Conservation (phyloP, 2,797 vertebrate genomes). For the Acestrorhynchus altus region DNA sequence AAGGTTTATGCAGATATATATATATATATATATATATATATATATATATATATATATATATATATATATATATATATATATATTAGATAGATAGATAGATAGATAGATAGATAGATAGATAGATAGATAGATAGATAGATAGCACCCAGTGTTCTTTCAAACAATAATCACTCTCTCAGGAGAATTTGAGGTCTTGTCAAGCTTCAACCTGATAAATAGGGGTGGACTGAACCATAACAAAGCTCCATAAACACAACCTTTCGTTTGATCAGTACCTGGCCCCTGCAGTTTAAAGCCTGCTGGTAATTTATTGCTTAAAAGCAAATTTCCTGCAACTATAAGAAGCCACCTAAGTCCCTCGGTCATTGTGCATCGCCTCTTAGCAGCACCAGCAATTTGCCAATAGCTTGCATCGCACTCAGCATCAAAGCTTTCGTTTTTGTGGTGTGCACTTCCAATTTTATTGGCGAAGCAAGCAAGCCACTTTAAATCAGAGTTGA, state of each 20-base stretch:
- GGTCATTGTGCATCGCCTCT: conserved; percentile 57
- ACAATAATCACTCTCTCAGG: conserved; percentile 35
- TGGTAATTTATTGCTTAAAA: conserved; percentile 60
- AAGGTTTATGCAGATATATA: background rate
- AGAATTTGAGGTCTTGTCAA: background rate
- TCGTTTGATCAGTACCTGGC: conserved; percentile 12
- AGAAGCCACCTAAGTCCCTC: conserved; percentile 51
- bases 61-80: too few species aligned
- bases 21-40: conserved; percentile 26
- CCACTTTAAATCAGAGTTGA: background rate
- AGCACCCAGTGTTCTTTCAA: conserved; percentile 15
- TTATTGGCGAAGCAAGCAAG: background rate
- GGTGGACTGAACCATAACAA: conserved; percentile 20
- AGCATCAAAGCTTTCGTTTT: background rate
- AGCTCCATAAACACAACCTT: conserved; percentile 34
- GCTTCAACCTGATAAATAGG: background rate
- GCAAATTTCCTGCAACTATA: conserved; percentile 61
- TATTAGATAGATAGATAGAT: too few species aligned
- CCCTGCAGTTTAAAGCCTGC: background rate
- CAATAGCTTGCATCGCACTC: background rate
- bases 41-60: too few species aligned
- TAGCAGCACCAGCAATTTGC: background rate
- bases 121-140: conserved; percentile 17
- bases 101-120: too few species aligned
- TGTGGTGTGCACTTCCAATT: background rate